A percentile compares a stretch with the other conserved stretches of the same genome.
phyloP scores from a whole-genome alignment of 1,140 invertebrate species.

The Goniozus legneri region DNA sequence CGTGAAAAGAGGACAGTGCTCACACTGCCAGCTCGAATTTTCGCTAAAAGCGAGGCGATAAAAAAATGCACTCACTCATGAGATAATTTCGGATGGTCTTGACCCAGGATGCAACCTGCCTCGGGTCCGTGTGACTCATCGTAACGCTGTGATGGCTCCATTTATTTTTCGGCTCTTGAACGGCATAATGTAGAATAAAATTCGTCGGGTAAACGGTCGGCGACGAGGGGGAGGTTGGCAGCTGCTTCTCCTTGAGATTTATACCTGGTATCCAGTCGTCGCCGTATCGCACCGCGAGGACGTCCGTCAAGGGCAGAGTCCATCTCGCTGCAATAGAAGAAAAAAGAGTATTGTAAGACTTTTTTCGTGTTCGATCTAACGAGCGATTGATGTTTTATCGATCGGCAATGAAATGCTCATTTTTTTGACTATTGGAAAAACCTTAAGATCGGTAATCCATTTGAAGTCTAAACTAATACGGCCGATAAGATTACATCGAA shows the following conservation, averaged over 20 bases:
- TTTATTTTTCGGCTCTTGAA: constrained; percentile 57
- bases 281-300: constrained; percentile 55
- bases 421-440: too few species aligned
- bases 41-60: too few species aligned
- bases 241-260: constrained; percentile 22
- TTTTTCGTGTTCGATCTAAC: too few species aligned
- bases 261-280: constrained; percentile 37
- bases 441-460: too few species aligned
- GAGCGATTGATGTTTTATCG: too few species aligned
- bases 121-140: constrained; percentile 60
- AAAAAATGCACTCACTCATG: constrained; percentile 50
- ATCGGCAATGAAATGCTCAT: too few species aligned
- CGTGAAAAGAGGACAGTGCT: too few species aligned
- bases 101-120: constrained; percentile 63
- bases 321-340: constrained; percentile 47
- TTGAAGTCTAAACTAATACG: too few species aligned
- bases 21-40: too few species aligned
- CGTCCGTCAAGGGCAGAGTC: constrained; percentile 55
- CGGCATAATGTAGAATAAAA: constrained; percentile 64
- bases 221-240: constrained; percentile 19
- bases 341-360: not conserved
- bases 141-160: constrained; percentile 60
- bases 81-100: constrained; percentile 58
- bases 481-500: too few species aligned
- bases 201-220: constrained; percentile 49